These are phyloP conservation scores for Pogonocherus hispidulus DNA, from an alignment of 2,888 invertebrate species.

Conservation along the genomic window DNA sequence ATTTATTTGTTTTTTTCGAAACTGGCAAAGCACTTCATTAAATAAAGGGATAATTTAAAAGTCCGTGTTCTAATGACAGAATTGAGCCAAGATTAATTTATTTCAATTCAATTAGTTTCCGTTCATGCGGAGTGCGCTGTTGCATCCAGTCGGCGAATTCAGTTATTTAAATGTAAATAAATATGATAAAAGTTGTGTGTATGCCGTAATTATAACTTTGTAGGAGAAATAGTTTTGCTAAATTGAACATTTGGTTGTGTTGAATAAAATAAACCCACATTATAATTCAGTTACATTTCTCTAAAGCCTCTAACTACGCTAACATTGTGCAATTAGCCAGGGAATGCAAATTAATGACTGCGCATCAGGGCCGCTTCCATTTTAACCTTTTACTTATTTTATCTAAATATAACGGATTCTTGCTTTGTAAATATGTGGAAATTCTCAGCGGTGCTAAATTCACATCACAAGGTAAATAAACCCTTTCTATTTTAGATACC, in stretches of 20 bases:
- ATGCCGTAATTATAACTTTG: not conserved
- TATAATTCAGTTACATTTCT: not conserved
- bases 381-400: slow-evolving; percentile 23
- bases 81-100: too few relatives aligned
- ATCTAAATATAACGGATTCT: slow-evolving; percentile 30
- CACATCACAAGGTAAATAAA: slow-evolving; percentile 25
- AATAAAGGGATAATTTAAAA: too few relatives aligned
- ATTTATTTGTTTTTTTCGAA: too few relatives aligned
- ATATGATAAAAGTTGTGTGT: not conserved
- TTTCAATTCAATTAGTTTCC: too few relatives aligned
- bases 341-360: slow-evolving; percentile 32
- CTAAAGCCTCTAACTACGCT: not conserved
- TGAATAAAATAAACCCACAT: not conserved
- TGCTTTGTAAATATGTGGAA: slow-evolving; percentile 29
- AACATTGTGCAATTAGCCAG: slow-evolving; percentile 21
- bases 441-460: slow-evolving; percentile 13
- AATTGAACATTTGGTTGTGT: not conserved
- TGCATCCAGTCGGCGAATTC: too few relatives aligned
- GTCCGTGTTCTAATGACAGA: too few relatives aligned
- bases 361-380: slow-evolving; percentile 11
- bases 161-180: not conserved
- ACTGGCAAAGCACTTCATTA: too few relatives aligned
- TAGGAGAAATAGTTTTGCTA: not conserved
- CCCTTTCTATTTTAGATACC: slow-evolving; percentile 24
- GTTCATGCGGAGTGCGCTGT: too few relatives aligned